Evolutionary conservation across 2,113 vertebrate genomes (phyloP).

Genomic region (Hepsetus odoe): DNA sequence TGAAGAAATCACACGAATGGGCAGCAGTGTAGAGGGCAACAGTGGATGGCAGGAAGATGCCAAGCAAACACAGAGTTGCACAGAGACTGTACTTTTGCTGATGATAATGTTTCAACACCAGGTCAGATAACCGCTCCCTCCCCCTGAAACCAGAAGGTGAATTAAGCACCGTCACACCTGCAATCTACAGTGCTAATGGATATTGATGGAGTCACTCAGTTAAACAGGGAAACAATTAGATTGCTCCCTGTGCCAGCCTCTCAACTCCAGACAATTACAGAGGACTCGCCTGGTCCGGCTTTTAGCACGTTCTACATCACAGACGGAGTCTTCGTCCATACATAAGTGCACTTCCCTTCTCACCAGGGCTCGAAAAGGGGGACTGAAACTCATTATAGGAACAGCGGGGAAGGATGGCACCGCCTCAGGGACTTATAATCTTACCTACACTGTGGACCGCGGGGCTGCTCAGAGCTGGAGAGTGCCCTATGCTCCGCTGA

Average conservation of each 20-base stretch:
- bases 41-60: not conserved
- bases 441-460: slow-evolving; percentile 1
- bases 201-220: slow-evolving; percentile 58
- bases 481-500: slow-evolving; percentile 9
- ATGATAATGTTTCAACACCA: slow-evolving; percentile 42
- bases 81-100: slow-evolving; percentile 9
- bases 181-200: slow-evolving; percentile 53
- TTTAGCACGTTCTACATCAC: slow-evolving; percentile 33
- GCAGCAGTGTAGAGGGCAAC: not conserved
- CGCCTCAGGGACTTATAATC: slow-evolving; percentile 39
- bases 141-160: slow-evolving; percentile 25
- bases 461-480: slow-evolving; percentile 2
- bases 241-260: slow-evolving; percentile 19
- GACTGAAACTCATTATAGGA: slow-evolving; percentile 41
- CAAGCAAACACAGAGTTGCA: not conserved
- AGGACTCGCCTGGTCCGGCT: slow-evolving; percentile 2
- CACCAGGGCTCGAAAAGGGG: slow-evolving; percentile 39
- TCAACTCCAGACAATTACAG: slow-evolving; percentile 47
- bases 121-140: slow-evolving; percentile 22
- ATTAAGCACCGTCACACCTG: slow-evolving; percentile 53
- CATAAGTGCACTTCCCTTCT: slow-evolving; percentile 34
- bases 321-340: slow-evolving; percentile 5
- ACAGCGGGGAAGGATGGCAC: slow-evolving; percentile 16
- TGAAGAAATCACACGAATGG: not conserved
- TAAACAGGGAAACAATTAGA: slow-evolving; percentile 56